Base-by-base conservation (phyloP, 2,113 vertebrate genomes). In the Eidolon helvum region DNA sequence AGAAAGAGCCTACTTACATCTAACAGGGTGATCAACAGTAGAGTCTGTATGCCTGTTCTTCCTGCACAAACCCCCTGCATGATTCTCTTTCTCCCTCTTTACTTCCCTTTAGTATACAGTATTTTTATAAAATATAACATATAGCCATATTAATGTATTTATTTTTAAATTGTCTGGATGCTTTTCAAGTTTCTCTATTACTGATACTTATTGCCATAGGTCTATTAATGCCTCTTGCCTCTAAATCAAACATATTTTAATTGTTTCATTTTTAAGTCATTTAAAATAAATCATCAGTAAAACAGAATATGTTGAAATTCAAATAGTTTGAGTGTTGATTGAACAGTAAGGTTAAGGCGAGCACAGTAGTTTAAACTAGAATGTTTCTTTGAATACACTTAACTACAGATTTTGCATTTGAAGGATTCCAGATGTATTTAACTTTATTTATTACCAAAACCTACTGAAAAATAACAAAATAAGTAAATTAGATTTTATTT, bases 201-300 rank as follows among this genome's bases (percentile, higher is more conserved):
- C 50, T 26, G 2, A 22, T 33, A n/a, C 35, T 59, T 40, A 55
- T 50, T 30, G 2, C 7, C 66, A 72, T 14, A 2, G 8, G 38
- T 6, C 50, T 50, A 35, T 85, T 93, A 74, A 10, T 55, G 63
- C 2, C 12, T 53, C 35, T 15, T 83, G 7, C 8, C 15, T 86
- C 55, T 22, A 75, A 84, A 45, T 74, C 28, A 74, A 68, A 68
- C 0, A 63, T 40, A 0, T 40, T 68, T 92, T 53, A 63, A 55
- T 74, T 77, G 66, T 72, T 87, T 94, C 48, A 90, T 57, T 66
- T 85, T 55, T 33, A 35, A 72, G 22, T 72, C 22, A 63, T 75
- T 95, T 87, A 90, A 93, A 86, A 79, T 38, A 74, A 55, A 68
- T 66, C 61, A 83, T 78, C 87, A 57, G 30, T 77, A 61, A 43